phyloP scores from a whole-genome alignment of 2,797 vertebrate species.

The Choloepus didactylus region DNA sequence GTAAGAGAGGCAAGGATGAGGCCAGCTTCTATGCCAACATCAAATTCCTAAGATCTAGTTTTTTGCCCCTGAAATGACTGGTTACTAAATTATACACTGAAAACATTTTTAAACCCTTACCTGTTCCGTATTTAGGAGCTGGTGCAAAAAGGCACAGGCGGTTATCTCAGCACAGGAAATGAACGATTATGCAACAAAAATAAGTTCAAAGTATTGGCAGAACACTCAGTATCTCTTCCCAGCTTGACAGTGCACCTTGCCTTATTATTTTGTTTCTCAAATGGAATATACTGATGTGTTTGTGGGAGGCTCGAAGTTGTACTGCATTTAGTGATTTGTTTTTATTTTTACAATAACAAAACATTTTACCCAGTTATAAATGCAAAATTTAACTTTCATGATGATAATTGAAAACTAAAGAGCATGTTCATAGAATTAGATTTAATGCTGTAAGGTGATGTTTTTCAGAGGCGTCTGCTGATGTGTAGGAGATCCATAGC shows the following conservation, averaged over 20 bases:
- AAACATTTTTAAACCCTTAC: constrained; percentile 14
- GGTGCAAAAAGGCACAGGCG: background rate
- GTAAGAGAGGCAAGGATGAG: background rate
- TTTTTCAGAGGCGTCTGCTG: background rate
- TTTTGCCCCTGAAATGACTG: background rate
- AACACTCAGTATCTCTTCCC: background rate
- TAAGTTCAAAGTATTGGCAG: constrained; percentile 40
- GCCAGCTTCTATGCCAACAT: background rate
- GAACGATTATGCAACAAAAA: background rate
- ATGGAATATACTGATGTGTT: background rate
- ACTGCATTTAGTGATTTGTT: background rate
- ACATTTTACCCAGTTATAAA: background rate
- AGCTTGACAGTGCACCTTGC: background rate
- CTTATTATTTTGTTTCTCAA: constrained; percentile 21
- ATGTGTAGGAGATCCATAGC: background rate
- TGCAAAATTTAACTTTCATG: background rate
- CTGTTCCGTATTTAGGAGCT: constrained; percentile 18
- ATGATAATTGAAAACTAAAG: background rate
- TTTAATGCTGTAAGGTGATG: background rate
- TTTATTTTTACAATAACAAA: constrained; percentile 1
- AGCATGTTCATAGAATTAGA: background rate
- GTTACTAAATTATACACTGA: background rate
- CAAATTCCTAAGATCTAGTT: background rate
- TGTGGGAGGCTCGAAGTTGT: background rate
- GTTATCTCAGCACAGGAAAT: background rate